These are phyloP conservation scores for Ennomos quercinarius DNA, from an alignment of 2,888 invertebrate genomes.

Conservation along the genomic window DNA sequence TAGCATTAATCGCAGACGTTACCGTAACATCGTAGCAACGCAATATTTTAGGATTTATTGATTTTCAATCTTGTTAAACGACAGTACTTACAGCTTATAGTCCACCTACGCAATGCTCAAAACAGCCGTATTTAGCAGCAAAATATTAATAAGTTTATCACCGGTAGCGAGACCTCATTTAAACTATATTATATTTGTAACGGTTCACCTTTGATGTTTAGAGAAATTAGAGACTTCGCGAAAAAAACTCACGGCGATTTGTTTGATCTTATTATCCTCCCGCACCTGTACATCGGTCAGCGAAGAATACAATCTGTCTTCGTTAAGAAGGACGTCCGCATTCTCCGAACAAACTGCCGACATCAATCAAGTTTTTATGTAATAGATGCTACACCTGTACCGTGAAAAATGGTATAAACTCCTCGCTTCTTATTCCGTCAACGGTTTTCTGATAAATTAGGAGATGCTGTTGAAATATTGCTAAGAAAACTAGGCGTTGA, in stretches of 20 bases:
- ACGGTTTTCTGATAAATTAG: slow-evolving; percentile 43
- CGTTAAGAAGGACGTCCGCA: slow-evolving; percentile 60
- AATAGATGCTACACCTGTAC: slow-evolving; percentile 49
- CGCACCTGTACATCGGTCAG: slow-evolving; percentile 65
- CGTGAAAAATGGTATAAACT: slow-evolving; percentile 58
- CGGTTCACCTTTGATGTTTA: slow-evolving; percentile 26
- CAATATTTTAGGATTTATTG: too few relatives aligned
- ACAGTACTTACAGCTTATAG: not conserved
- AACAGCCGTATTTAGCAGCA: slow-evolving; percentile 3
- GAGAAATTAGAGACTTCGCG: slow-evolving; percentile 21
- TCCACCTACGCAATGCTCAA: not conserved
- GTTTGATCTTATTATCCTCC: slow-evolving; percentile 37
- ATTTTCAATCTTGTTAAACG: too few relatives aligned
- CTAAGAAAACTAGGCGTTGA: slow-evolving; percentile 23
- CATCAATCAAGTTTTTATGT: slow-evolving; percentile 66
- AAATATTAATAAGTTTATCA: slow-evolving; percentile 14
- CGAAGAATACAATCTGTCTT: slow-evolving; percentile 64
- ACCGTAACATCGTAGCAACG: too few relatives aligned
- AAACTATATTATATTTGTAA: slow-evolving; percentile 7
- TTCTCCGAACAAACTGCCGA: slow-evolving; percentile 55
- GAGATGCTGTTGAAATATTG: slow-evolving; percentile 40
- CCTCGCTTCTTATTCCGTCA: slow-evolving; percentile 41
- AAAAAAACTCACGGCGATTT: slow-evolving; percentile 30
- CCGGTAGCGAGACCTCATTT: slow-evolving; percentile 4
- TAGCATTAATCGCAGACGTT: too few relatives aligned